Evolutionary conservation across 2,888 invertebrate genomes (phyloP), one percentile per base, ranked within the genome.

Genomic region (Deilephila elpenor): DNA sequence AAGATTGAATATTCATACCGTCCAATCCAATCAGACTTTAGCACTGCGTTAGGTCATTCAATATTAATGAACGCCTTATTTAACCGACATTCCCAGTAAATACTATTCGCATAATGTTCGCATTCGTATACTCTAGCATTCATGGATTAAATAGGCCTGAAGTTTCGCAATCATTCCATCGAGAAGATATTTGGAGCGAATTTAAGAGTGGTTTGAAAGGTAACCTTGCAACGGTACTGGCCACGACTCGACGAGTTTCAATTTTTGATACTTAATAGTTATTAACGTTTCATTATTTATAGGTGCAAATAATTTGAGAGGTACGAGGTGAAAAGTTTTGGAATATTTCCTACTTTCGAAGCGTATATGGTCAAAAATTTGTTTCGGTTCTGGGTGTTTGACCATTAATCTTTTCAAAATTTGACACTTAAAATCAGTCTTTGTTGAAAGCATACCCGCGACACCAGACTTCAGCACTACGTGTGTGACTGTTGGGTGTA

Each of bases 131-230:
- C 25, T 11, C n/a, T 7, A 56, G n/a, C n/a, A 56, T 56, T 56
- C 56, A 56, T 56, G 17, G 5, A 44, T 44, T 44, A 14, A 44
- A 44, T 20, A 67, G 51, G 20, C 64, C 29, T 11, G 20, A 34
- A 37, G 37, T 64, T 37, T 64, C 64, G 37, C 44, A 64, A 64
- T 61, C 5, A 60, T 60, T 61, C 25, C 67, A 25, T 25, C 14
- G n/a, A 29, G 44, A 67, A 17, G 29, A 61, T 32, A 32, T 32
- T 61, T 61, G 19, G 61, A 61, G 44, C 25, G 25, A 25, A 25
- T 25, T 56, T 17, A 51, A 44, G 14, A 25, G 67, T 17, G 1
- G 51, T 67, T 67, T 67, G 44, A 67, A 67, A 67, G 67, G 67
- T 25, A 51, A 51, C 67, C 67, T 67, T 67, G 67, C 14, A 14